Base-by-base conservation (phyloP, 37 sponge, comb jelly and placozoan genomes). In the Diacarnus erythraeanus region DNA sequence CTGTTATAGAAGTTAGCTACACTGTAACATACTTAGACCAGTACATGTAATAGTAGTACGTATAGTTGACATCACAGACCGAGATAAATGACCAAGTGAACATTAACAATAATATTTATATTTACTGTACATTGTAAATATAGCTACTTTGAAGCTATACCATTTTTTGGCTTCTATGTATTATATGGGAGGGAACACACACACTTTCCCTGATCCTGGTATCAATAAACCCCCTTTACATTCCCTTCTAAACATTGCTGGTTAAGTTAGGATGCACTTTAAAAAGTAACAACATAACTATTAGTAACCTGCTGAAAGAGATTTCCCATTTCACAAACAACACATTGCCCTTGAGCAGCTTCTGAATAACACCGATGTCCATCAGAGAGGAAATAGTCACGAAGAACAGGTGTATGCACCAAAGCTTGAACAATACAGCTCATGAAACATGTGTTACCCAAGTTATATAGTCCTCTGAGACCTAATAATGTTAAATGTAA, bases 401-500 rank as follows among this genome's bases (percentile, higher is more conserved):
- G 42, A 30, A 98, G 87, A 0, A 96, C 87, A 38, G 99, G 99
- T 8, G 97, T 96, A 80, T 98, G 99, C 2, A 89, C 83, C 69
- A 98, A 79, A 0, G 97, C 94, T 60, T 98, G 99, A 1, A 98
- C 66, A 34, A 98, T 89, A 58, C 91, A 92, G 83, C 87, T 98
- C 99, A 98, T 98, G 84, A 98, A 98, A 64, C 99, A 98, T 1
- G 99, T 96, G 84, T 91, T 98, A 43, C 99, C 99, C 3, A 98
- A 83, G 76, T 98, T 98, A 61, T 90, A 87, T 42, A 98, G 80
- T 3, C 99, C 99, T 31, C 93, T 79, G 41, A 98, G 80, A 41
- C 99, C 99, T 87, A 75, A 4, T 29, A 9, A 63, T 2, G 47
- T 6, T 21, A 17, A 64, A n/a, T 23, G n/a, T n/a, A n/a, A n/a